Conservation (phyloP, 2,113 vertebrate species). For the Arizona elegans region DNA sequence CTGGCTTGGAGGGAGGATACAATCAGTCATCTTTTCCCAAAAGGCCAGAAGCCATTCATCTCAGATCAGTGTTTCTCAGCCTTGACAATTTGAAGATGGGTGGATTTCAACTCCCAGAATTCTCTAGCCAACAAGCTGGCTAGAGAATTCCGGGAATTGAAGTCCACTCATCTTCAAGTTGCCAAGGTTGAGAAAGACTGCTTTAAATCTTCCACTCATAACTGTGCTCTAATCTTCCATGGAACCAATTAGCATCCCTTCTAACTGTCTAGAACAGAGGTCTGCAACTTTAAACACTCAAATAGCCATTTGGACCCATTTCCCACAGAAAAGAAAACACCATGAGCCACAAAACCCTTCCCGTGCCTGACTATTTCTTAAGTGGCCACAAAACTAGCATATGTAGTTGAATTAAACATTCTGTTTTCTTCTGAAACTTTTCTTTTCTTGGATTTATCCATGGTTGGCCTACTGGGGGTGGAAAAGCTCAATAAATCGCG, state of each 20-base stretch:
- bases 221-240: not conserved
- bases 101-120: not conserved
- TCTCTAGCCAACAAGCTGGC: not conserved
- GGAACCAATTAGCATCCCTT: not conserved
- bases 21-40: not conserved
- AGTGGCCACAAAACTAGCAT: too few relatives aligned
- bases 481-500: too few relatives aligned
- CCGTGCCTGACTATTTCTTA: too few relatives aligned
- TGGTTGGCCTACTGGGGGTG: too few relatives aligned
- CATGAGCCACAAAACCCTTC: too few relatives aligned
- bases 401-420: too few relatives aligned
- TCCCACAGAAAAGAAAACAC: too few relatives aligned
- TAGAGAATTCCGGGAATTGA: not conserved
- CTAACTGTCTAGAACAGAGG: not conserved
- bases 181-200: not conserved
- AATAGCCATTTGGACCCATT: too few relatives aligned
- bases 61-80: not conserved
- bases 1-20: not conserved
- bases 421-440: too few relatives aligned
- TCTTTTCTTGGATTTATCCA: too few relatives aligned
- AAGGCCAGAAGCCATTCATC: not conserved
- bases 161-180: not conserved
- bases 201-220: not conserved
- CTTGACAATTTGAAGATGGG: not conserved
- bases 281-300: too few relatives aligned